Percentiles rank a stretch among this genome's conserved stretches.
phyloP scores from a whole-genome alignment of 2,113 vertebrate genomes.

The Cryptomyrus ogoouensis region DNA sequence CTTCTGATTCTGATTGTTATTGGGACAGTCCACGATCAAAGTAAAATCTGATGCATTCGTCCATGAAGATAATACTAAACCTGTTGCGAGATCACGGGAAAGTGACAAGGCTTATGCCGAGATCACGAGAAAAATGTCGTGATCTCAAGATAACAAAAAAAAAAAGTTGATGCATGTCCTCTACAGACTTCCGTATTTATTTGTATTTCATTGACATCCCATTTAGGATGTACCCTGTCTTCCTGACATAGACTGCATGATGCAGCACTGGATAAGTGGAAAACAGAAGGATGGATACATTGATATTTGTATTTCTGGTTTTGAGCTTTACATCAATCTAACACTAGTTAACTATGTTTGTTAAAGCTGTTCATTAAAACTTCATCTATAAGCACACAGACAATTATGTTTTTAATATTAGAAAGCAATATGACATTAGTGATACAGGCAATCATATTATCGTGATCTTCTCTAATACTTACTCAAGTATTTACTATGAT shows the following conservation, averaged over 20 bases:
- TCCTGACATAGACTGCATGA: not conserved
- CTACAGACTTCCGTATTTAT: too few species aligned
- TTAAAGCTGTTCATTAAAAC: not conserved
- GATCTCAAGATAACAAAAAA: too few species aligned
- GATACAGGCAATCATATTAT: not conserved
- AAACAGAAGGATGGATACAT: not conserved
- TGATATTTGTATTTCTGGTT: not conserved
- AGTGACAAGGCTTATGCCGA: too few species aligned
- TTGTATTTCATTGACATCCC: too few species aligned
- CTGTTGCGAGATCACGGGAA: too few species aligned
- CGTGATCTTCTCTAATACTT: not conserved
- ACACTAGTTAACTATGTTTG: not conserved
- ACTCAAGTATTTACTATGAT: not conserved
- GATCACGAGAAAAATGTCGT: too few species aligned
- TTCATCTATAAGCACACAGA: not conserved
- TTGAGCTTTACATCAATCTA: not conserved
- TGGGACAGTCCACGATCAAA: too few species aligned
- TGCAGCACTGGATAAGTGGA: not conserved
- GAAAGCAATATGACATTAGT: not conserved
- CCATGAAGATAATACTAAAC: too few species aligned
- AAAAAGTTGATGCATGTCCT: too few species aligned
- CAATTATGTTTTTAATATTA: not conserved
- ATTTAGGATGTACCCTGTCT: not conserved
- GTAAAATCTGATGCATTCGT: too few species aligned
- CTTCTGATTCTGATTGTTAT: too few species aligned